Evolutionary conservation across 2,797 vertebrate species (phyloP), one percentile per base, ranked within the genome.

Genomic region (Sebastes melanostomus): DNA sequence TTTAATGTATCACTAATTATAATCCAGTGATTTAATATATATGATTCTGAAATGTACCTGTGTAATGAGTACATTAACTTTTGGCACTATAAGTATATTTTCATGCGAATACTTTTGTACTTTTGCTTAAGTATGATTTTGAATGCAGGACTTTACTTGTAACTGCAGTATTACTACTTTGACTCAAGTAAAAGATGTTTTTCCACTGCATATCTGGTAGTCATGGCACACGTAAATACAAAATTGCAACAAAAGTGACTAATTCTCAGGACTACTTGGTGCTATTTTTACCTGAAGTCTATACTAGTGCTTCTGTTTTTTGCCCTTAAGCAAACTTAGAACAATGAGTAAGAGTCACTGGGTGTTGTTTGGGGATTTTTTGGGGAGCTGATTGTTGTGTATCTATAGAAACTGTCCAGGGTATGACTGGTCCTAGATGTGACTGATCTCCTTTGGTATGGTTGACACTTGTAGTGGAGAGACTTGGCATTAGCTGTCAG

Each of bases 281-380:
- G 11, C 34, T 82, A 82, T 86, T 84, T 86, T 78, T 74, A 74
- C 54, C 25, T 16, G 11, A n/a, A 14, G 20, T n/a, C 50, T n/a
- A 52, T n/a, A 9, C 38, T 4, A 11, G 62, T 38, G 20, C 52
- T 86, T 92, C 86, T 89, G 77, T 65, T 88, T 91, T 86, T 85
- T 63, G 70, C 14, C 13, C 18, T 3, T 24, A 72, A 42, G 20
- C 69, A 12, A 32, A 67, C 38, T 72, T 79, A 62, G 70, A 86
- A 80, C 9, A 50, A 66, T 91, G 92, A 93, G 38, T 88, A 91
- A 92, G 74, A 84, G 71, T 86, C 78, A 83, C 66, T 71, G 81
- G 85, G 75, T 77, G 70, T 60, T 61, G 73, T 83, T 81, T 29
- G 29, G 78, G 87, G 68, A 81, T 42, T 83, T 82, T 84, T 84